Evolutionary conservation across 2,113 vertebrate species (phyloP).

Genomic region (Percopsis transmontana): DNA sequence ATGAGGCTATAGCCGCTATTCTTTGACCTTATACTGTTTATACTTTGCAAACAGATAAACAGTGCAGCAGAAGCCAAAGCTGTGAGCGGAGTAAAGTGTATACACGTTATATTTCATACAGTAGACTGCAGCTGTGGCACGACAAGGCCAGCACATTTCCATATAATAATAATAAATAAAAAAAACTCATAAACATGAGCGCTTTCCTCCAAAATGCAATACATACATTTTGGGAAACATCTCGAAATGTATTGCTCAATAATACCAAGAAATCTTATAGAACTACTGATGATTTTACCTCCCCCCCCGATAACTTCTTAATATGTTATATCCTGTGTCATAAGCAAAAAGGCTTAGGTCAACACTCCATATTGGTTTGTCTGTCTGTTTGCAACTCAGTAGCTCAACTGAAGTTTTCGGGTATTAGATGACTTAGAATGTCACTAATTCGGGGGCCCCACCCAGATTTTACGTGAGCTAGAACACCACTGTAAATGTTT

Average conservation of each 20-base stretch:
- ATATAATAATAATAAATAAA: too few species aligned
- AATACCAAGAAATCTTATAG: neutral
- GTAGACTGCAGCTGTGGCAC: constrained; percentile 6
- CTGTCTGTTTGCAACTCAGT: too few species aligned
- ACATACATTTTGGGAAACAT: neutral
- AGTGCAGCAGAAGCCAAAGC: constrained; percentile 22
- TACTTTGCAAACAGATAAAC: constrained; percentile 17
- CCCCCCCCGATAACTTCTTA: too few species aligned
- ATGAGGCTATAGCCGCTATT: constrained; percentile 14
- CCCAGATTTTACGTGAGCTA: too few species aligned
- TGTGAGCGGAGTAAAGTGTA: constrained; percentile 13
- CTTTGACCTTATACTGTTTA: constrained; percentile 39
- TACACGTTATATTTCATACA: constrained; percentile 33
- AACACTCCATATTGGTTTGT: too few species aligned
- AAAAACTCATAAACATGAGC: neutral
- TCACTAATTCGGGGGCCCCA: too few species aligned
- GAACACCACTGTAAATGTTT: too few species aligned
- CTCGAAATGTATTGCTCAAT: neutral
- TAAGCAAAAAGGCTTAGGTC: too few species aligned
- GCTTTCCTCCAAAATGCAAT: neutral
- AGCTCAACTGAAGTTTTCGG: too few species aligned
- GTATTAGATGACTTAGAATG: too few species aligned
- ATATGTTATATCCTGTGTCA: too few species aligned
- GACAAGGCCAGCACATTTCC: constrained; percentile 1
- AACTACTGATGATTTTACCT: neutral